Conservation (phyloP, 92 coral and sea anemone species). For the Pocillopora meandrina region DNA sequence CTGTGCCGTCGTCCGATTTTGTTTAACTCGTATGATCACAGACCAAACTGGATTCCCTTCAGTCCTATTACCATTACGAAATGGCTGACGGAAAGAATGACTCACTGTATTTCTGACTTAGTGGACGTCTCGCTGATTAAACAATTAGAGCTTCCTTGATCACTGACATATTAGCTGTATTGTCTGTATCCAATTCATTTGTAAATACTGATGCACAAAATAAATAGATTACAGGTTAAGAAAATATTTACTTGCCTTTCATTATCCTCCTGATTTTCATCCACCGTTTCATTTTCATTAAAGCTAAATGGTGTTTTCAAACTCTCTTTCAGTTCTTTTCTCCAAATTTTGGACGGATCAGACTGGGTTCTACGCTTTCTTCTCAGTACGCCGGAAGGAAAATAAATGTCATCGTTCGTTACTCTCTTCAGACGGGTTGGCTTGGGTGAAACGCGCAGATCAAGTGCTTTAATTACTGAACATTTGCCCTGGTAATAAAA, state of each 20-base stretch:
- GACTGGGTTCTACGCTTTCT: constrained; percentile 38
- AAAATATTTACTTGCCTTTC: constrained; percentile 14
- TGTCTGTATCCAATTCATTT: no score
- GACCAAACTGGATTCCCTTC: no score
- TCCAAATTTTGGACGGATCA: constrained; percentile 61
- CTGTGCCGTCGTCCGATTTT: no score
- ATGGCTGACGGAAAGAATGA: background rate
- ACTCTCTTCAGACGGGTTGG: constrained; percentile 37
- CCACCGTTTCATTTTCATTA: constrained; percentile 65
- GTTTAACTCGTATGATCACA: no score
- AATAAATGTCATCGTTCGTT: constrained; percentile 49
- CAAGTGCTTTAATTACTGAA: constrained; percentile 81
- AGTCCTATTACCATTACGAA: no score
- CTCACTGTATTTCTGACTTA: background rate
- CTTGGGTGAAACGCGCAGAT: constrained; percentile 57
- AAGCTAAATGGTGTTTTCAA: constrained; percentile 69
- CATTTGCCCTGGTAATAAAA: constrained; percentile 82
- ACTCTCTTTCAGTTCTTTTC: constrained; percentile 73
- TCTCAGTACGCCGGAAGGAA: constrained; percentile 48
- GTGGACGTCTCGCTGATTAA: background rate
- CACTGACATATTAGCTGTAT: no score
- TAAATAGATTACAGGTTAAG: no score
- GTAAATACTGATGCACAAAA: no score
- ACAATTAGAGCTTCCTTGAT: no score
- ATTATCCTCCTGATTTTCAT: constrained; percentile 32